Evolutionary conservation across 2,888 invertebrate species (phyloP).

Genomic region (Caenorhabditis sp.): DNA sequence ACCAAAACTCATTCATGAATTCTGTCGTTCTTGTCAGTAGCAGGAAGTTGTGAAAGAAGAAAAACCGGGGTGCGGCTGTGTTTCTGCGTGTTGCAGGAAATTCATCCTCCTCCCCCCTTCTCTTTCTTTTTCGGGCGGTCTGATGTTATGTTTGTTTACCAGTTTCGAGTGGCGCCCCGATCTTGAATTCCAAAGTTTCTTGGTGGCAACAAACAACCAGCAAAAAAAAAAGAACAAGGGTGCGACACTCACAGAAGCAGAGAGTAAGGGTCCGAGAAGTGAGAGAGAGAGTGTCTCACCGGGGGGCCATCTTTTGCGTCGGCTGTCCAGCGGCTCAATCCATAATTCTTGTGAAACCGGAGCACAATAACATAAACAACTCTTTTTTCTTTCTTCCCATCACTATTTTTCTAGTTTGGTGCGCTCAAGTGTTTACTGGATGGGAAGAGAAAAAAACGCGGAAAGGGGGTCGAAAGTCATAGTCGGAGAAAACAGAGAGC

Average conservation of each 20-base stretch:
- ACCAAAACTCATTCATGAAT: conserved; percentile 28
- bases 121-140: conserved; percentile 35
- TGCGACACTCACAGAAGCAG: conserved; percentile 18
- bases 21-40: conserved; percentile 35
- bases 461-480: conserved; percentile 36
- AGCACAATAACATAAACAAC: conserved; percentile 50
- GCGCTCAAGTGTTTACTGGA: conserved; percentile 37
- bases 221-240: conserved; percentile 45
- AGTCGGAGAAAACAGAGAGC: conserved; percentile 19
- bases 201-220: conserved; percentile 45
- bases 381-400: conserved; percentile 23
- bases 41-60: conserved; percentile 22
- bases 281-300: conserved; percentile 24
- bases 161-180: conserved; percentile 44
- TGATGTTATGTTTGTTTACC: conserved; percentile 53
- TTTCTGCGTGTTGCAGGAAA: conserved; percentile 28
- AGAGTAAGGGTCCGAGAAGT: conserved; percentile 1
- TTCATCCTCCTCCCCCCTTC: conserved; percentile 14
- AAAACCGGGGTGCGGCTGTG: conserved; percentile 21
- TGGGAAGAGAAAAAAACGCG: conserved; percentile 6
- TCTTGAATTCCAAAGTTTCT: conserved; percentile 54
- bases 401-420: conserved; percentile 51
- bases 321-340: conserved; percentile 15
- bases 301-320: neutral
- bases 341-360: conserved; percentile 45